A percentile compares a stretch with the other conserved stretches of the same genome.
These are phyloP conservation scores for Phalacrocorax pelagicus DNA, from an alignment of 2,113 vertebrate species.

Conservation along the genomic window DNA sequence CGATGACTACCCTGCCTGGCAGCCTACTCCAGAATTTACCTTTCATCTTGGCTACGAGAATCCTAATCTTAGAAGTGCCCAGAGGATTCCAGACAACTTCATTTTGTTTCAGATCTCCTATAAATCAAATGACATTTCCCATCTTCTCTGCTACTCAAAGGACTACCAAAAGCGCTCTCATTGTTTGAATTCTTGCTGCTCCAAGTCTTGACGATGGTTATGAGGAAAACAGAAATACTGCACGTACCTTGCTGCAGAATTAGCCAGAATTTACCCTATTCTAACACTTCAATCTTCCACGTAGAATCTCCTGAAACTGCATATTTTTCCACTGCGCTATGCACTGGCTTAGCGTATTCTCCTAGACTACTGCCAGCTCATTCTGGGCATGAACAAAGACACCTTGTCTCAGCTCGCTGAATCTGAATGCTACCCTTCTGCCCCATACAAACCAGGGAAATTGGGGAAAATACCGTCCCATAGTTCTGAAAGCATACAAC, in stretches of 20 bases:
- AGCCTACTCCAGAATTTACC: not conserved
- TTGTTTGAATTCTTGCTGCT: not conserved
- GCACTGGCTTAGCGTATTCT: not conserved
- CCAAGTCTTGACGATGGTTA: not conserved
- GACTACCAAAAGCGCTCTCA: not conserved
- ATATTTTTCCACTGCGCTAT: not conserved
- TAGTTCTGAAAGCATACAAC: not conserved
- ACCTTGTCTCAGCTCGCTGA: slow-evolving; percentile 2
- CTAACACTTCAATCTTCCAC: not conserved
- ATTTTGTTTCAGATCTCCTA: not conserved
- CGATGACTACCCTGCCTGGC: not conserved
- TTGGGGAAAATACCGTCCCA: not conserved
- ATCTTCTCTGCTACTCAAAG: not conserved
- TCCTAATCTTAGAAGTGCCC: not conserved
- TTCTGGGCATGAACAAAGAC: not conserved
- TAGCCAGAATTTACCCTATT: not conserved
- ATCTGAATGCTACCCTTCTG: not conserved
- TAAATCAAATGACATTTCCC: not conserved
- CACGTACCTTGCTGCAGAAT: not conserved
- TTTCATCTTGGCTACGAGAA: not conserved
- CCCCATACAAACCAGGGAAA: not conserved
- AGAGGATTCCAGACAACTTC: rapidly evolving
- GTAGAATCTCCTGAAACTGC: not conserved
- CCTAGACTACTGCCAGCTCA: not conserved
- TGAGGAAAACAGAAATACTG: not conserved